These are phyloP conservation scores for Malurus alboscapulatus DNA, from an alignment of 2,113 vertebrate species.

Conservation along the genomic window DNA sequence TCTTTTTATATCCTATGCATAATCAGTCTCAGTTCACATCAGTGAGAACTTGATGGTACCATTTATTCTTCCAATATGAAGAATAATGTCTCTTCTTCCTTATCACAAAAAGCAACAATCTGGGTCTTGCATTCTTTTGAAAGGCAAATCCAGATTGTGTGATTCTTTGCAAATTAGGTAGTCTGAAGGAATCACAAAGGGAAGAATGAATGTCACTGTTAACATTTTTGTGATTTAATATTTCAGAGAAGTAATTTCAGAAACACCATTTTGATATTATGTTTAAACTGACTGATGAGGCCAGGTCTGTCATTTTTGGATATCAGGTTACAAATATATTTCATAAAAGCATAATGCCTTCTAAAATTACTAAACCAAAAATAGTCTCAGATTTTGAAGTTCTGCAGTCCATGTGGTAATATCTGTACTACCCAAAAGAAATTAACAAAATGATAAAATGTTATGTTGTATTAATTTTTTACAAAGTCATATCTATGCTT, in stretches of 20 bases:
- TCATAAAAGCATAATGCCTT: conserved; percentile 62
- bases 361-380: conserved; percentile 61
- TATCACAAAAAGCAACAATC: not conserved
- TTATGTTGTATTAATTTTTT: conserved; percentile 54
- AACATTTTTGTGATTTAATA: conserved; percentile 29
- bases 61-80: conserved; percentile 19
- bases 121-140: not conserved
- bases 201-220: not conserved
- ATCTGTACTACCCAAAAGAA: conserved; percentile 38
- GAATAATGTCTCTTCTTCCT: not conserved
- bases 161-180: conserved; percentile 5
- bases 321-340: conserved; percentile 55
- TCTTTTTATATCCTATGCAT: not conserved
- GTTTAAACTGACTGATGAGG: conserved; percentile 24
- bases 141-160: not conserved
- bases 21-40: conserved; percentile 8
- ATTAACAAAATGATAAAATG: conserved; percentile 63
- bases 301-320: conserved; percentile 27
- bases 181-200: not conserved
- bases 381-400: conserved; percentile 42
- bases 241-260: conserved; percentile 46
- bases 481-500: conserved; percentile 46
- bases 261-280: conserved; percentile 19
- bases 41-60: not conserved
- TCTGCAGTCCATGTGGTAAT: conserved; percentile 5